phyloP scores from a whole-genome alignment of 2,113 vertebrate genomes.

The Columbina picui region DNA sequence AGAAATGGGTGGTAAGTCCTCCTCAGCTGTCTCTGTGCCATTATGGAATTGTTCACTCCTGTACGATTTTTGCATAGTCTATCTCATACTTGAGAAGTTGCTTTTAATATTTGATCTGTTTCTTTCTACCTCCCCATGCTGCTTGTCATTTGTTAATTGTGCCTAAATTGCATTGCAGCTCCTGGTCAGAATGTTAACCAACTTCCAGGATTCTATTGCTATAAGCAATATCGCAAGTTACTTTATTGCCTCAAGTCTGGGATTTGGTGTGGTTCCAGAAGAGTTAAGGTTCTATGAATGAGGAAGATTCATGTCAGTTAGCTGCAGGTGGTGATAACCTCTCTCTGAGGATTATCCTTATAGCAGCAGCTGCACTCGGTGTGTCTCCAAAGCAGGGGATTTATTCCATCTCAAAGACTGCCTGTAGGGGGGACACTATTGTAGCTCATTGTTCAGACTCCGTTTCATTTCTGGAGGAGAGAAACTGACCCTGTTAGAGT shows the following conservation, averaged over 20 bases:
- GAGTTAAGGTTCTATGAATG: not conserved
- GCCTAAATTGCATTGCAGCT: not conserved
- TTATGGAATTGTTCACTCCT: not conserved
- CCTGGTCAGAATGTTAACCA: not conserved
- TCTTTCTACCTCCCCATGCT: not conserved
- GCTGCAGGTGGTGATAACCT: not conserved
- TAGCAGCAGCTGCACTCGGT: not conserved
- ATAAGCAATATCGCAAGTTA: not conserved
- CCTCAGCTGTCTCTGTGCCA: not conserved
- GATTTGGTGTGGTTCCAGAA: not conserved
- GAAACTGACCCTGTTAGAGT: accelerated
- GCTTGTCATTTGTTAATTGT: not conserved
- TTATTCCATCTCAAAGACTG: not conserved
- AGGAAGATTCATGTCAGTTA: not conserved
- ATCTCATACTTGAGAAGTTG: not conserved
- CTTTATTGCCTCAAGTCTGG: not conserved
- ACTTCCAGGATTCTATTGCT: not conserved
- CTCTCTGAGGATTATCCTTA: not conserved
- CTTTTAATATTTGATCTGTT: not conserved
- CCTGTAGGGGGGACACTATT: not conserved
- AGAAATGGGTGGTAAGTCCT: not conserved
- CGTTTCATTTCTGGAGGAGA: not conserved
- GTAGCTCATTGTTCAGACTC: not conserved
- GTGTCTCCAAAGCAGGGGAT: not conserved
- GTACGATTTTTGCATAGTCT: not conserved